Percentiles rank a stretch among this genome's conserved stretches.
These are phyloP conservation scores for Poecilobothrus nobilitatus DNA, from an alignment of 2,888 invertebrate species.

Conservation along the genomic window DNA sequence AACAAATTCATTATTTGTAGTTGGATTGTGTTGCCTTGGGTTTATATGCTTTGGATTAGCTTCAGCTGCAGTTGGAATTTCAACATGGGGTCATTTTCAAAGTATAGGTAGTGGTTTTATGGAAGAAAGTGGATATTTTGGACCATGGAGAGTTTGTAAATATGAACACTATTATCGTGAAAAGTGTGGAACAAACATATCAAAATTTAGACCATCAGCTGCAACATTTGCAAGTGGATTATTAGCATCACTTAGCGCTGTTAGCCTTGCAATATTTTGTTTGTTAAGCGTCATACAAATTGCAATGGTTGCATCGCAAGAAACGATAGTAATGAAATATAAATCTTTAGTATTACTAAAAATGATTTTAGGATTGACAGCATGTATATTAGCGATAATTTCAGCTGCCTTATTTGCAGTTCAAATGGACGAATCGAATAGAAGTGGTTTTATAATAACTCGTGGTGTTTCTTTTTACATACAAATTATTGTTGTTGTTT, in stretches of 20 bases:
- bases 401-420: conserved; percentile 76
- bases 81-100: conserved; percentile 79
- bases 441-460: conserved; percentile 63
- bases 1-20: conserved; percentile 43
- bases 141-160: conserved; percentile 82
- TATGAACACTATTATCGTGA: conserved; percentile 70
- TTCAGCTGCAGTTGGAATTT: conserved; percentile 73
- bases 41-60: conserved; percentile 74
- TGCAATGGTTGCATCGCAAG: conserved; percentile 78
- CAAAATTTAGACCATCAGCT: conserved; percentile 74
- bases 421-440: conserved; percentile 69
- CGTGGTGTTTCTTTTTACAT: conserved; percentile 78
- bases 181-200: conserved; percentile 68
- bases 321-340: conserved; percentile 70
- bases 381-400: conserved; percentile 69
- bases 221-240: conserved; percentile 76
- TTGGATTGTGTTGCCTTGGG: conserved; percentile 48
- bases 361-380: conserved; percentile 65
- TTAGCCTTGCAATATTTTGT: conserved; percentile 67
- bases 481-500: conserved; percentile 68
- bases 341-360: conserved; percentile 68
- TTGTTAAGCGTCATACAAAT: conserved; percentile 72
- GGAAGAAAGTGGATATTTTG: conserved; percentile 76
- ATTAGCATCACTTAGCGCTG: conserved; percentile 65
- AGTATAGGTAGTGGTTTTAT: conserved; percentile 47